These are phyloP conservation scores for Drosophila sproati DNA, from an alignment of 1,140 invertebrate species.

Conservation along the genomic window DNA sequence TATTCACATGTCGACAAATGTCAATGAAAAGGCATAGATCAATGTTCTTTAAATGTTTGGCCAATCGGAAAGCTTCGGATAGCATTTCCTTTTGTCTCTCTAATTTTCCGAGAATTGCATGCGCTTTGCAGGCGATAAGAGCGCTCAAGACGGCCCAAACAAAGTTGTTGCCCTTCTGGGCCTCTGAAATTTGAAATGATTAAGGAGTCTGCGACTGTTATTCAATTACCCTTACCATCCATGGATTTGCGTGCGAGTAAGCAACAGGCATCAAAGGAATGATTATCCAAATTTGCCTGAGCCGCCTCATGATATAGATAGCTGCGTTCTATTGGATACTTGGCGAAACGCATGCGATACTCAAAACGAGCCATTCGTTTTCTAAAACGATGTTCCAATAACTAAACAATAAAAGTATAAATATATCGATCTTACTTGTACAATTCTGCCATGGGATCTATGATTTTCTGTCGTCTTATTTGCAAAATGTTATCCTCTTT, in stretches of 20 bases:
- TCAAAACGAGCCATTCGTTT: constrained; percentile 53
- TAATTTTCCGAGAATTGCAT: constrained; percentile 64
- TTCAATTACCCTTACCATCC: constrained; percentile 36
- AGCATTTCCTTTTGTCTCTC: constrained; percentile 55
- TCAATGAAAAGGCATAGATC: constrained; percentile 64
- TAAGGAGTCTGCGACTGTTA: background rate
- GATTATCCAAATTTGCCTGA: constrained; percentile 53
- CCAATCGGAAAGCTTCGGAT: constrained; percentile 35
- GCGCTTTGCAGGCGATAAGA: constrained; percentile 64
- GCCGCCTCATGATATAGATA: constrained; percentile 76
- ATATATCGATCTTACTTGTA: constrained; percentile 51
- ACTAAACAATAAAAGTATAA: background rate
- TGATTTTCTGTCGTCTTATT: background rate
- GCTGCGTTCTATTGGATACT: constrained; percentile 66
- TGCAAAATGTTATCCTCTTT: background rate
- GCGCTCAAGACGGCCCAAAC: constrained; percentile 66
- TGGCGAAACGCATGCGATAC: constrained; percentile 63
- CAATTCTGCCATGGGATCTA: constrained; percentile 44
- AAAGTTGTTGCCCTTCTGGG: constrained; percentile 46
- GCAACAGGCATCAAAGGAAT: constrained; percentile 66
- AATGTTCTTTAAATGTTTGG: constrained; percentile 57
- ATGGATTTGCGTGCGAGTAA: constrained; percentile 60
- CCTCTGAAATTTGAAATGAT: constrained; percentile 33
- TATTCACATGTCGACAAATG: constrained; percentile 56
- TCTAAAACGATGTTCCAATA: constrained; percentile 20